phyloP scores from a whole-genome alignment of 2,888 invertebrate genomes.

The Thalpophila matura region DNA sequence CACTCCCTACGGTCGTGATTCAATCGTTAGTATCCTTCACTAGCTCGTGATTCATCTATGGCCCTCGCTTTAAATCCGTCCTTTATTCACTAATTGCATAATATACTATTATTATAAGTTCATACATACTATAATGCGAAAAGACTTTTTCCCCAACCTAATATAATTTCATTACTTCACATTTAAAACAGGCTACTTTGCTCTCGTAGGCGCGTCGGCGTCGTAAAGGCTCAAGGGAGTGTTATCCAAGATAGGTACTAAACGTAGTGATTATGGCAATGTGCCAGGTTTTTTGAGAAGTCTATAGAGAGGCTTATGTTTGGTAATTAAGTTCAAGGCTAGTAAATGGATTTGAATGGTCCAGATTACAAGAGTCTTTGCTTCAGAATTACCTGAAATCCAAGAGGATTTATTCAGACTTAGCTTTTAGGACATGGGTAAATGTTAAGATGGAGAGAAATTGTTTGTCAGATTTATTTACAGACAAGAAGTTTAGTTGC shows the following conservation, averaged over 20 bases:
- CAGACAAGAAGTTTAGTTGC: neutral
- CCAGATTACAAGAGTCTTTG: neutral
- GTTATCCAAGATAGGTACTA: slow-evolving; percentile 7
- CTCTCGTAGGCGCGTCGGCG: slow-evolving; percentile 9
- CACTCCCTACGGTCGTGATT: too few species aligned
- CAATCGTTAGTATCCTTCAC: too few species aligned
- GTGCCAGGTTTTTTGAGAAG: slow-evolving; percentile 31
- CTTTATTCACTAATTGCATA: too few species aligned
- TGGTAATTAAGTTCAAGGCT: slow-evolving; percentile 34
- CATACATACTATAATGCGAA: too few species aligned
- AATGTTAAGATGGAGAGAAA: too few species aligned
- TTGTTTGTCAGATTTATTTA: too few species aligned
- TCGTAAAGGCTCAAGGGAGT: neutral
- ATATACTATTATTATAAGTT: too few species aligned
- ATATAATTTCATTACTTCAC: slow-evolving; percentile 5
- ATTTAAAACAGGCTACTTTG: slow-evolving; percentile 14
- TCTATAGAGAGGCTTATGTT: slow-evolving; percentile 14
- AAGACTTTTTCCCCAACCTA: too few species aligned
- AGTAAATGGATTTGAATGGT: slow-evolving; percentile 17
- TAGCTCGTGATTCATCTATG: too few species aligned
- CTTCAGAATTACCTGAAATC: neutral
- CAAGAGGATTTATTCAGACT: too few species aligned
- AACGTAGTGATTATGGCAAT: slow-evolving; percentile 35
- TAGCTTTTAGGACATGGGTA: too few species aligned
- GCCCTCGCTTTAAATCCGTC: too few species aligned